A percentile compares a stretch with the other conserved stretches of the same genome.
Evolutionary conservation across 2,113 vertebrate species (phyloP).

Genomic region (Ptyas mucosa): DNA sequence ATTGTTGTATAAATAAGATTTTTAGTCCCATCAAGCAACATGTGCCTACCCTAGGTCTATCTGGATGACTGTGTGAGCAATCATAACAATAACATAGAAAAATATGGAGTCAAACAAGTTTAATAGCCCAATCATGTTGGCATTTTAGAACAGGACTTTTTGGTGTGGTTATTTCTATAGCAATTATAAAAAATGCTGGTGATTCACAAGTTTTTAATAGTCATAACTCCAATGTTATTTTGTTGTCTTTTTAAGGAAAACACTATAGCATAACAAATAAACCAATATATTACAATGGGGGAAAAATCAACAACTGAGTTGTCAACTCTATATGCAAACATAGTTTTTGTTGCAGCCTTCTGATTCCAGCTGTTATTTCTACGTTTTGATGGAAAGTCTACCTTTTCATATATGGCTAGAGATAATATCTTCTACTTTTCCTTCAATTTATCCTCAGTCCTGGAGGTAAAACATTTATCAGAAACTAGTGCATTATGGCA

Average conservation of each 20-base stretch:
- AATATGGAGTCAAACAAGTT: neutral
- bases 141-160: neutral
- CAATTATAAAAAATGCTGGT: neutral
- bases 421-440: neutral
- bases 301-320: neutral
- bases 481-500: neutral
- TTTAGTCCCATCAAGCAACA: neutral
- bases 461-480: neutral
- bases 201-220: neutral
- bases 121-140: neutral
- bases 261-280: neutral
- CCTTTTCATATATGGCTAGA: neutral
- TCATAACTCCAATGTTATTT: neutral
- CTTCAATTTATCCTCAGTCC: neutral
- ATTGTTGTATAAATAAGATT: neutral
- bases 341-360: neutral
- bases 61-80: neutral
- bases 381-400: neutral
- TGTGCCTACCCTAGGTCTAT: neutral
- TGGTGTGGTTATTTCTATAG: neutral
- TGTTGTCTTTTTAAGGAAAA: neutral
- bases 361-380: neutral
- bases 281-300: too few species aligned
- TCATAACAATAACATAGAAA: slow-evolving; percentile 13
- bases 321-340: neutral